Conservation (phyloP, 2,113 vertebrate species). For the Halcyon senegalensis region DNA sequence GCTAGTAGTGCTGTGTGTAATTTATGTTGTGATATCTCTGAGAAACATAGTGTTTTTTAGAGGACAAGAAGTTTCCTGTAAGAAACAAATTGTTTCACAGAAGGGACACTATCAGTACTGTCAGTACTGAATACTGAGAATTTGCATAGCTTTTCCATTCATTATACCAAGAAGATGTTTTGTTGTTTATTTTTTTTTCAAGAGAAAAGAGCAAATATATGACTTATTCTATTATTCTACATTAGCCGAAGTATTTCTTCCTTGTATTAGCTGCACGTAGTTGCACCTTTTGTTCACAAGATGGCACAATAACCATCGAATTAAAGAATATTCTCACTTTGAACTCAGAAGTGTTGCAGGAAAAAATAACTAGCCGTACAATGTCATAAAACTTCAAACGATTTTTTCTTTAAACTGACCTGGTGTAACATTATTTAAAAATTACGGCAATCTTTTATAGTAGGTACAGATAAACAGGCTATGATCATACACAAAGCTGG, state of each 20-base stretch:
- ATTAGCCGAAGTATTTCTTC: background rate
- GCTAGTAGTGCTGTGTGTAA: background rate
- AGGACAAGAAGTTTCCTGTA: background rate
- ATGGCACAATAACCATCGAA: slow-evolving; percentile 71
- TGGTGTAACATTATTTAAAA: background rate
- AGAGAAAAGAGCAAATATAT: background rate
- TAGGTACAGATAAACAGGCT: background rate
- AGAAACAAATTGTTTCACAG: background rate
- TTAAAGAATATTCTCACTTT: background rate
- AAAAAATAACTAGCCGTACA: background rate
- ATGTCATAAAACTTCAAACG: background rate
- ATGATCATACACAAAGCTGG: background rate
- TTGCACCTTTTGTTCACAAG: slow-evolving; percentile 67
- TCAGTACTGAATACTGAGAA: background rate
- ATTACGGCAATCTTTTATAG: background rate
- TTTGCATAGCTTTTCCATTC: background rate
- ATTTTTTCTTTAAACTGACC: background rate
- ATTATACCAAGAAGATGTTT: background rate
- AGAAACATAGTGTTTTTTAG: background rate
- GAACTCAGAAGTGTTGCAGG: background rate
- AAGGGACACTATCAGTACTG: background rate
- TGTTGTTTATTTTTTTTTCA: background rate
- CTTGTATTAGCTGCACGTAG: background rate
- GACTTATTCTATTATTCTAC: background rate
- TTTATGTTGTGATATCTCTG: background rate